Percentiles rank a stretch among this genome's conserved stretches.
These are phyloP conservation scores for Tortricodes alternella DNA, from an alignment of 2,888 invertebrate species.

Conservation along the genomic window DNA sequence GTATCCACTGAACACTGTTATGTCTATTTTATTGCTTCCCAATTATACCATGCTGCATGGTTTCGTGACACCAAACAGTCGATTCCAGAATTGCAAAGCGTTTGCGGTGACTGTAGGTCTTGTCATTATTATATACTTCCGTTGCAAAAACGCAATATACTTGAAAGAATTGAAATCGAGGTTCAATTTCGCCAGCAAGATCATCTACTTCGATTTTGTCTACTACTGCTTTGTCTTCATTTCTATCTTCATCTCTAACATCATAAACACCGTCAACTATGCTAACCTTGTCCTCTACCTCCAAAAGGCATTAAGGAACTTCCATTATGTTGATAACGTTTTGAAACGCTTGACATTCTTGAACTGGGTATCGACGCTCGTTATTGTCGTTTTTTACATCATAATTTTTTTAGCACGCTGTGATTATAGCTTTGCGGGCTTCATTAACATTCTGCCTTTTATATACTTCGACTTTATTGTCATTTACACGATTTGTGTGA, in stretches of 20 bases:
- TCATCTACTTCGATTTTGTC: neutral
- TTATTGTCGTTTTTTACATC: neutral
- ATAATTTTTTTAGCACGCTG: neutral
- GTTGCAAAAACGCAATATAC: neutral
- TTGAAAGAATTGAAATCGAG: too few relatives aligned
- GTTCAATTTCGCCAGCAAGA: neutral
- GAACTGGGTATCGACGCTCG: neutral
- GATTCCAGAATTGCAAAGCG: neutral
- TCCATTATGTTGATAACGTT: neutral
- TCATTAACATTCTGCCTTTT: neutral
- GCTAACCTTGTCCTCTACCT: neutral
- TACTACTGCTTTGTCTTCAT: neutral
- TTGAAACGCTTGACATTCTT: neutral
- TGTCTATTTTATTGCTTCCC: neutral
- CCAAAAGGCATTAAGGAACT: neutral
- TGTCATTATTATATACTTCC: neutral
- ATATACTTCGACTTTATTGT: neutral
- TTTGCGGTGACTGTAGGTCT: neutral
- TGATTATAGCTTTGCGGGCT: neutral
- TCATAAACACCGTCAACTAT: neutral
- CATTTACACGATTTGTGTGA: neutral
- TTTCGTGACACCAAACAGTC: neutral
- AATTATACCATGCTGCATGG: neutral
- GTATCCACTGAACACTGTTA: neutral
- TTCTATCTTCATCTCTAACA: neutral